phyloP scores from a whole-genome alignment of 30 jellyfish, hydroid and myxozoan genomes.

The Aurelia aurita complex sp. Pacific region DNA sequence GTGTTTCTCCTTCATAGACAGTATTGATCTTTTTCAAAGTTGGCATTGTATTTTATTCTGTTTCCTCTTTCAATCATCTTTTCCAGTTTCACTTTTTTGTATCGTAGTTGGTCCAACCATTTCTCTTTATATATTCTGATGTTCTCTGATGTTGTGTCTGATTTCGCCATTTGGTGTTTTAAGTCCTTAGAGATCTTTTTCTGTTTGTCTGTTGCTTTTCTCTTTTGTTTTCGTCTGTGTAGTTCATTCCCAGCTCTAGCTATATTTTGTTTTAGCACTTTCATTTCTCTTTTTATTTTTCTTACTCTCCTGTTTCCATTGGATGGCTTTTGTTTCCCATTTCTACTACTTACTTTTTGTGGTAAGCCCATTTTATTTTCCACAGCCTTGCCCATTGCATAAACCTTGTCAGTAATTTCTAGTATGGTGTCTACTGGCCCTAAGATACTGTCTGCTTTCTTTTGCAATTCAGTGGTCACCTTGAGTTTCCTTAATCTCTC shows the following conservation, averaged over 20 bases:
- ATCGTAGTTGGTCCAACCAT: constrained; percentile 11
- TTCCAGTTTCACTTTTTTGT: neutral
- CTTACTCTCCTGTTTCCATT: no score
- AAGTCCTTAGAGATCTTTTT: constrained; percentile 6
- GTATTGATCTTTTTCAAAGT: neutral
- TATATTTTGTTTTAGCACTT: no score
- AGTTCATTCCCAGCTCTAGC: no score
- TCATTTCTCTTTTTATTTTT: no score
- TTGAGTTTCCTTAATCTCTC: constrained; percentile 3
- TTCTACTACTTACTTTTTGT: no score
- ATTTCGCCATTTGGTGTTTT: neutral
- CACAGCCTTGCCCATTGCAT: no score
- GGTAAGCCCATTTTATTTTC: no score
- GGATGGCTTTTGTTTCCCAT: no score
- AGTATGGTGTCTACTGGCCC: neutral
- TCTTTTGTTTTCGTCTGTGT: no score
- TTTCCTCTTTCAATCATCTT: neutral
- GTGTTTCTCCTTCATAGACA: constrained; percentile 20
- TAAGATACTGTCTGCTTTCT: constrained; percentile 8
- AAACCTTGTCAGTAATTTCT: no score
- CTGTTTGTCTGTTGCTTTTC: neutral
- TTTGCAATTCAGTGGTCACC: constrained; percentile 7
- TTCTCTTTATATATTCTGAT: constrained; percentile 16
- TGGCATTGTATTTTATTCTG: constrained; percentile 17
- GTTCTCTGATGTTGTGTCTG: constrained; percentile 5